Base-by-base conservation (phyloP, 2,888 invertebrate genomes). In the Cheilosia grossa region DNA sequence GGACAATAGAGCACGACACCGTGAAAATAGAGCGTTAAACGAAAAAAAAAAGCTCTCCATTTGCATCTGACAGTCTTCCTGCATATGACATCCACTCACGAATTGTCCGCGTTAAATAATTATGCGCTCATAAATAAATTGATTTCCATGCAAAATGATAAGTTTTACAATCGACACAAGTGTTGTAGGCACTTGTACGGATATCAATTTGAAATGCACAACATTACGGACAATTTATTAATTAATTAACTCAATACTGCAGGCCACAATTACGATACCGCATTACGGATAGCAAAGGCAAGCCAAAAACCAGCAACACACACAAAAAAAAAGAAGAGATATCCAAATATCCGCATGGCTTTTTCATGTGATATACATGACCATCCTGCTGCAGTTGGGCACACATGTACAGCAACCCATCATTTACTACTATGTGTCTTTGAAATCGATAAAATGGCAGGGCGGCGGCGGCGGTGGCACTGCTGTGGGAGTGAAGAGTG, bases 211-310 rank as follows among this genome's bases (percentile, higher is more conserved):
- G 54, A 61, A 27, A 73, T 72, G 66, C 66, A 66, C 4, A 66
- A 47, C 64, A 66, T 74, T 61, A 33, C 24, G 47, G 33, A 33
- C 7, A 61, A 81, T 85, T 85, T 85, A 85, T 81, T 75, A 81
- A 81, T 81, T 66, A 81, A 85, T 75, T 67, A 85, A 85, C 53
- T 61, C 44, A 58, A 59, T 70, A 4, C 72, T 74, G 63, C 77
- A 72, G 51, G 66, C 81, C 81, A 72, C 81, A 81, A 75, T 66
- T 58, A 64, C 83, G 51, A 85, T 81, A 75, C 75, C 66, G 75
- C 85, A 81, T 66, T 63, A 67, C 81, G 70, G 72, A 75, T 72
- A 63, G 40, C 24, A 59, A 73, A 51, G 59, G 15, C 54, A 17
- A 58, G 42, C 56, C 69, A 58, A 66, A 59, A 30, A 30, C 30